phyloP scores from a whole-genome alignment of 2,797 vertebrate genomes.

The Hoplostethus mediterraneus region DNA sequence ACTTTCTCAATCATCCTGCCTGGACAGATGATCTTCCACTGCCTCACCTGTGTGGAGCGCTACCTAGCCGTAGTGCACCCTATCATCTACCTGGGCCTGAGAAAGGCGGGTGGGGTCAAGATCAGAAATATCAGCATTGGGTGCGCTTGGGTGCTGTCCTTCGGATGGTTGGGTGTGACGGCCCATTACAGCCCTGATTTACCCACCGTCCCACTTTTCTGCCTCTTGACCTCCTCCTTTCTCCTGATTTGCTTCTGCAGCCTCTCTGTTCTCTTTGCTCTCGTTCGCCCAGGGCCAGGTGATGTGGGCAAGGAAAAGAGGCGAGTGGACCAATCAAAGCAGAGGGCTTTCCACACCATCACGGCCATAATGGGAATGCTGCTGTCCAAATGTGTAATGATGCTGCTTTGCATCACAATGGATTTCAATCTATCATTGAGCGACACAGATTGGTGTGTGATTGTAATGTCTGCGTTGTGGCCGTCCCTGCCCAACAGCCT shows the following conservation, averaged over 20 bases:
- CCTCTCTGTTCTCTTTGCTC: constrained; percentile 18
- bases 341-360: constrained; percentile 16
- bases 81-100: constrained; percentile 29
- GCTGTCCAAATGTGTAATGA: neutral
- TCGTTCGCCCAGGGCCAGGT: constrained; percentile 38
- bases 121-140: constrained; percentile 7
- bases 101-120: neutral
- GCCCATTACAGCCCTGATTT: neutral
- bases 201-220: constrained; percentile 9
- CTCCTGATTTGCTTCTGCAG: constrained; percentile 30
- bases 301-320: neutral
- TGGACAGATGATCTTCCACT: constrained; percentile 35
- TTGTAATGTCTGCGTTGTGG: accelerated
- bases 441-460: accelerated
- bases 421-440: too few species aligned
- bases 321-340: constrained; percentile 15
- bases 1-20: accelerated
- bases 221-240: neutral
- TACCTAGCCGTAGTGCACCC: constrained; percentile 5
- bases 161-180: neutral
- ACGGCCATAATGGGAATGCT: neutral
- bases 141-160: constrained; percentile 29
- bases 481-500: neutral
- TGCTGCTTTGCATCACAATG: neutral
- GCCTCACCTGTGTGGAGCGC: constrained; percentile 11